Conservation (phyloP, 1,140 invertebrate genomes). For the Saxidomus purpurata region DNA sequence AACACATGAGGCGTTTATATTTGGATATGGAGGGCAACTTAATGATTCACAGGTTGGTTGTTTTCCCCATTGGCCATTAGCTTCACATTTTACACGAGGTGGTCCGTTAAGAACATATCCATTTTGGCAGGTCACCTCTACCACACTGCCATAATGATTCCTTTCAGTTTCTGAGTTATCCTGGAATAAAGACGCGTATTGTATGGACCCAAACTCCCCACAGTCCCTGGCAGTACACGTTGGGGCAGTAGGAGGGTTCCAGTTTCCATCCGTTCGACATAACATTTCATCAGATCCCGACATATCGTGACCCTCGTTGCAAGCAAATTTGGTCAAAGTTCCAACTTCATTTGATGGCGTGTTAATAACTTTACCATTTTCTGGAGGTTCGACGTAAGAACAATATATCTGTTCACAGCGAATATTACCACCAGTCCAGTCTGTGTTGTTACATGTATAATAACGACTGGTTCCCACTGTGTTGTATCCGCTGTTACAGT, state of each 20-base stretch:
- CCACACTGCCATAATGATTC: slow-evolving; percentile 37
- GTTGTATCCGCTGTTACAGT: slow-evolving; percentile 8
- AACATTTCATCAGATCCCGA: neutral
- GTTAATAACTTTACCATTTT: neutral
- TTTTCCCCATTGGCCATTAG: slow-evolving; percentile 15
- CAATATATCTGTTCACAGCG: slow-evolving; percentile 9
- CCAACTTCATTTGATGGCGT: slow-evolving; percentile 5
- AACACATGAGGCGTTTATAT: neutral
- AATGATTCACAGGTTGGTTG: slow-evolving; percentile 1
- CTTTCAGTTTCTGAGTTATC: neutral
- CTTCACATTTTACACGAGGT: neutral
- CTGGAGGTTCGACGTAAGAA: neutral
- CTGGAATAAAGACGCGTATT: neutral
- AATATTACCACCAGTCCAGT: slow-evolving; percentile 6
- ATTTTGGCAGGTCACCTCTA: slow-evolving; percentile 2
- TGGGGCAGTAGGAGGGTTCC: neutral
- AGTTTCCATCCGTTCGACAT: neutral
- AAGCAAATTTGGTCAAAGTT: neutral
- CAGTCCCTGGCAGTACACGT: slow-evolving; percentile 6
- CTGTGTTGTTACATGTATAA: neutral
- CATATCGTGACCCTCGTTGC: slow-evolving; percentile 31
- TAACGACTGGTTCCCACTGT: neutral
- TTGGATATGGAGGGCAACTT: neutral
- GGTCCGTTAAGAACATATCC: neutral
- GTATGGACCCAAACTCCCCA: slow-evolving; percentile 30